phyloP scores from a whole-genome alignment of 1,140 invertebrate genomes.

The Melitaea cinxia region DNA sequence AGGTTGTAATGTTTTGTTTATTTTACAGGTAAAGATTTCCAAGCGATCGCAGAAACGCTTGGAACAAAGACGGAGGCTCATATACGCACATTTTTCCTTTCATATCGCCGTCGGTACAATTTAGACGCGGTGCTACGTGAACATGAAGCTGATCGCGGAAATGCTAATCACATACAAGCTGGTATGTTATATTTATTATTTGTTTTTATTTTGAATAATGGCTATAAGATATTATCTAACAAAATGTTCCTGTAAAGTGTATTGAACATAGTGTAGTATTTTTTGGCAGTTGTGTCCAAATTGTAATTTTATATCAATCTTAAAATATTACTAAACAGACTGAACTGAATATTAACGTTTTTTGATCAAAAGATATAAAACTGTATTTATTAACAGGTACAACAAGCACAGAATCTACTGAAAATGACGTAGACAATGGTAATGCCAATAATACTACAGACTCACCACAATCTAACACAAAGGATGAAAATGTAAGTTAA shows the following conservation, averaged over 20 bases:
- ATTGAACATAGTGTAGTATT: no score
- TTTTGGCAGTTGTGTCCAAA: no score
- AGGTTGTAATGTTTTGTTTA: background rate
- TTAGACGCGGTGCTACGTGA: constrained; percentile 94
- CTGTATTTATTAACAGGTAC: constrained; percentile 49
- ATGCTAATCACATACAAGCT: constrained; percentile 63
- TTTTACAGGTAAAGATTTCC: constrained; percentile 90
- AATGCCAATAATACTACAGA: constrained; percentile 53
- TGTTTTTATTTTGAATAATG: no score
- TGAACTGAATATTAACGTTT: no score
- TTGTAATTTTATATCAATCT: no score
- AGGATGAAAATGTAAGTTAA: constrained; percentile 68
- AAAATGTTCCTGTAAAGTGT: no score
- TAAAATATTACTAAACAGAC: no score
- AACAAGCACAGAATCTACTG: constrained; percentile 61
- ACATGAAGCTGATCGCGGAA: constrained; percentile 85
- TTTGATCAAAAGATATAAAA: no score
- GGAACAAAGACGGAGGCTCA: constrained; percentile 97
- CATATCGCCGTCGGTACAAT: constrained; percentile 94
- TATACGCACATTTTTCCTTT: constrained; percentile 94
- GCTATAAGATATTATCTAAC: no score
- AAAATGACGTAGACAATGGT: constrained; percentile 55
- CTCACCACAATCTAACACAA: constrained; percentile 52
- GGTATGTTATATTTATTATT: constrained; percentile 37
- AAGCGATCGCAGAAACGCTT: constrained; percentile 96